phyloP scores from a whole-genome alignment of 2,888 invertebrate genomes.

The Pecten maximus region DNA sequence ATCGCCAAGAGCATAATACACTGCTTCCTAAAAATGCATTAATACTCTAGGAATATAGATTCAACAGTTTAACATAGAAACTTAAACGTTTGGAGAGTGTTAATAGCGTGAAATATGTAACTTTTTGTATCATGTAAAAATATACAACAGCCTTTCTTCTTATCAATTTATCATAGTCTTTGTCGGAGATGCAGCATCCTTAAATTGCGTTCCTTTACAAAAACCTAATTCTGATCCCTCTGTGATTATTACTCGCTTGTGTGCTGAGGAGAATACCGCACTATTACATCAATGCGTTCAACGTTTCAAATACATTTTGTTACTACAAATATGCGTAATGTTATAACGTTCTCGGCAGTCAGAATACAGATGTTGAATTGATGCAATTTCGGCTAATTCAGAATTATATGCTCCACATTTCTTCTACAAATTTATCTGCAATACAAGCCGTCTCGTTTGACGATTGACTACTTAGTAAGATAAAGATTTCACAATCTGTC shows the following conservation, averaged over 20 bases:
- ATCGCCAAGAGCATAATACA: too few relatives aligned
- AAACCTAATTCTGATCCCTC: too few relatives aligned
- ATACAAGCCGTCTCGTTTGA: background rate
- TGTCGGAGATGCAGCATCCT: too few relatives aligned
- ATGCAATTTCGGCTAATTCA: background rate
- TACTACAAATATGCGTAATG: background rate
- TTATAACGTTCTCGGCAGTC: background rate
- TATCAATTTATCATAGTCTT: too few relatives aligned
- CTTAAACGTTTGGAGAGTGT: too few relatives aligned
- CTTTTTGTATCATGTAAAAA: too few relatives aligned
- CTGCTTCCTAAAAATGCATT: too few relatives aligned
- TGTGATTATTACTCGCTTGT: too few relatives aligned
- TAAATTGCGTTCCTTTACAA: background rate
- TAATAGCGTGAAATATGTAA: too few relatives aligned
- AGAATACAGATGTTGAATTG: conserved; percentile 19
- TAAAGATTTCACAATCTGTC: background rate
- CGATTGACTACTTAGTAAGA: background rate
- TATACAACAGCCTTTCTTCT: too few relatives aligned
- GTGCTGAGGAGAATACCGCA: background rate
- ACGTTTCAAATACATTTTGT: background rate
- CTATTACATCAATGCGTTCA: background rate
- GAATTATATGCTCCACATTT: background rate
- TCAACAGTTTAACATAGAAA: too few relatives aligned
- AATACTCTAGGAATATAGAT: too few relatives aligned
- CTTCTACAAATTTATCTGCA: background rate